These are phyloP conservation scores for Microvelia longipes DNA, from an alignment of 1,140 invertebrate genomes.

Conservation along the genomic window DNA sequence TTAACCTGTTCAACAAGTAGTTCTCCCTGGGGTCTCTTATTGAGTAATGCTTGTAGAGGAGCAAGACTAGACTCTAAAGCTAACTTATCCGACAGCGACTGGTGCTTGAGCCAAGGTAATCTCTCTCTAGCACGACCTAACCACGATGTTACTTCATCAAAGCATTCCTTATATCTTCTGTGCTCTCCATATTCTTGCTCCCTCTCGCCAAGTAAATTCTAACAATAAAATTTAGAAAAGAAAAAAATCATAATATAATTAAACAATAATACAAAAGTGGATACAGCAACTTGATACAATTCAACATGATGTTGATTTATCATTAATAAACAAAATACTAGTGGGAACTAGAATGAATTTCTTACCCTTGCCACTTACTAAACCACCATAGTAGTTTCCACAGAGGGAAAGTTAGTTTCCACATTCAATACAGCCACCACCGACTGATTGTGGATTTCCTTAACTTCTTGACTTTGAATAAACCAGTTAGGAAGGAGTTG, in stretches of 20 bases:
- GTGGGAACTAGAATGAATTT: no score
- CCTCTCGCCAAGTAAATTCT: constrained; percentile 55
- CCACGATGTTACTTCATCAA: constrained; percentile 74
- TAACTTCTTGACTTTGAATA: no score
- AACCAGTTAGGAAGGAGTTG: no score
- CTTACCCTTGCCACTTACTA: no score
- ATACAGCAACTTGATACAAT: neutral
- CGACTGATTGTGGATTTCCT: no score
- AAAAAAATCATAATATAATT: no score
- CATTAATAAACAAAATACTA: no score
- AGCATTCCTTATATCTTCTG: constrained; percentile 70
- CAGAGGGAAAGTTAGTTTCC: no score
- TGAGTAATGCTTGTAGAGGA: constrained; percentile 67
- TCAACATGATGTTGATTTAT: neutral
- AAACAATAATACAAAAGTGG: no score
- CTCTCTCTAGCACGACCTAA: constrained; percentile 72
- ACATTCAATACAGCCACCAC: no score
- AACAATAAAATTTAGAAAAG: no score
- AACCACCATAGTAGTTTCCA: no score
- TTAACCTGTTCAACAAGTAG: constrained; percentile 63
- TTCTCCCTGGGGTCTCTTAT: constrained; percentile 81
- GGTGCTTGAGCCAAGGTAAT: constrained; percentile 69
- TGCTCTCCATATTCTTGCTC: constrained; percentile 79
- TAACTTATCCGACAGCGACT: constrained; percentile 67
- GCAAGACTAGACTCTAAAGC: constrained; percentile 74